These are phyloP conservation scores for Micrastur ruficollis DNA, from an alignment of 2,797 vertebrate genomes.

Conservation along the genomic window DNA sequence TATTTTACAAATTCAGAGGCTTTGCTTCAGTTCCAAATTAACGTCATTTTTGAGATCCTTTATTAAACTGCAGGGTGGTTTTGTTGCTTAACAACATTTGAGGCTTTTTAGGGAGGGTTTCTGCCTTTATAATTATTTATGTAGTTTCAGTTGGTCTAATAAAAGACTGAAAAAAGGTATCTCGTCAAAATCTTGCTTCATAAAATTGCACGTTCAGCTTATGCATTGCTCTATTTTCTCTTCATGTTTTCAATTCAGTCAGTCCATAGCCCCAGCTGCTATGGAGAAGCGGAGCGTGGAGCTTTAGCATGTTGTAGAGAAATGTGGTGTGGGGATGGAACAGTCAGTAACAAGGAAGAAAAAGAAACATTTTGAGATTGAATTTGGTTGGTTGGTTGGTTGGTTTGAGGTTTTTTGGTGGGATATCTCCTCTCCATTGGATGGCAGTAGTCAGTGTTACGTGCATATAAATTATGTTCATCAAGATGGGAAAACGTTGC, in stretches of 20 bases:
- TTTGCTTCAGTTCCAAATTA: constrained; percentile 16
- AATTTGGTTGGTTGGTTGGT: neutral
- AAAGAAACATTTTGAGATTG: neutral
- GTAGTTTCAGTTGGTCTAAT: constrained; percentile 35
- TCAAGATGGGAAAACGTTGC: constrained; percentile 1
- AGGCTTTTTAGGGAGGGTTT: neutral
- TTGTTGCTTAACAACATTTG: neutral
- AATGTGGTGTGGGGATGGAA: neutral
- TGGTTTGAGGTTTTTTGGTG: neutral
- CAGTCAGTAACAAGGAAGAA: neutral
- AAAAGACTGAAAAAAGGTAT: constrained; percentile 41
- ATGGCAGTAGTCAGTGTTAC: constrained; percentile 26
- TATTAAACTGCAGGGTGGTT: constrained; percentile 1
- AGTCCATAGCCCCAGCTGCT: neutral
- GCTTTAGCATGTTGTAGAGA: neutral
- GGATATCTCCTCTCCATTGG: neutral
- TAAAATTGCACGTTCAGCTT: constrained; percentile 11
- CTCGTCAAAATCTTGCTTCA: constrained; percentile 11
- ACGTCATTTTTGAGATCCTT: neutral
- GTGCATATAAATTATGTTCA: neutral
- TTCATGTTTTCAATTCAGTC: neutral
- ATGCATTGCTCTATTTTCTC: neutral
- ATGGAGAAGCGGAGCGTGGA: neutral
- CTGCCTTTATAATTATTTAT: constrained; percentile 36
- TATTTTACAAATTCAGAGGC: neutral